Conservation (phyloP, 2,797 vertebrate species). For the Varecia variegata region DNA sequence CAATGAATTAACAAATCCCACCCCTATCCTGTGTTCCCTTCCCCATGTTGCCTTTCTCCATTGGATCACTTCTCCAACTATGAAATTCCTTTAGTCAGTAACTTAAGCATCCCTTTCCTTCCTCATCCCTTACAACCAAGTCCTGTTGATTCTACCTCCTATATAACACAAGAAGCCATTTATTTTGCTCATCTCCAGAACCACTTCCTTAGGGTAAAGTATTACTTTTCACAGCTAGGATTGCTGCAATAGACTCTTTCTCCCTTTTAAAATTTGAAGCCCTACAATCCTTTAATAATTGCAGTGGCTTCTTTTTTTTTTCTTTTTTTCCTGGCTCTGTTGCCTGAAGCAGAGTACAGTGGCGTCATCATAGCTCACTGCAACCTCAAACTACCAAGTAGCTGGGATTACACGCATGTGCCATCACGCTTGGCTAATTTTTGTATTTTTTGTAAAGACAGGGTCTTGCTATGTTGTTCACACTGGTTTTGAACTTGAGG, state of each 20-base stretch:
- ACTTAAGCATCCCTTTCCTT: neutral
- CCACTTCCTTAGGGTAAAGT: neutral
- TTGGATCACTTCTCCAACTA: neutral
- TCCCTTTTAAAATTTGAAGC: neutral
- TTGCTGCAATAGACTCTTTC: neutral
- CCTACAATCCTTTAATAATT: neutral
- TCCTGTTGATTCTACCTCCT: neutral
- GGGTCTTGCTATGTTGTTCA: neutral
- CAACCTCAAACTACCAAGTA: neutral
- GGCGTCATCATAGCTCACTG: neutral
- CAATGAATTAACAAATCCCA: conserved; percentile 23
- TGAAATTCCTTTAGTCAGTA: neutral
- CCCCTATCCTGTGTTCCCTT: neutral
- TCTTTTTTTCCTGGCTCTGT: neutral
- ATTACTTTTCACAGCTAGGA: neutral
- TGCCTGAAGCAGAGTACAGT: neutral
- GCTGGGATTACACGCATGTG: neutral
- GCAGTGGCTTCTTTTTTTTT: neutral
- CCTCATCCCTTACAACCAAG: neutral
- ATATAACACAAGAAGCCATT: conserved; percentile 4
- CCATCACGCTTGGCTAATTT: neutral
- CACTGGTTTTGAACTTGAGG: neutral
- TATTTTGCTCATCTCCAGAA: neutral
- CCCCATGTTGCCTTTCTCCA: neutral
- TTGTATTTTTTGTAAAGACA: no score